Base-by-base conservation (phyloP, 2,888 invertebrate genomes). In the Erebia aethiops region DNA sequence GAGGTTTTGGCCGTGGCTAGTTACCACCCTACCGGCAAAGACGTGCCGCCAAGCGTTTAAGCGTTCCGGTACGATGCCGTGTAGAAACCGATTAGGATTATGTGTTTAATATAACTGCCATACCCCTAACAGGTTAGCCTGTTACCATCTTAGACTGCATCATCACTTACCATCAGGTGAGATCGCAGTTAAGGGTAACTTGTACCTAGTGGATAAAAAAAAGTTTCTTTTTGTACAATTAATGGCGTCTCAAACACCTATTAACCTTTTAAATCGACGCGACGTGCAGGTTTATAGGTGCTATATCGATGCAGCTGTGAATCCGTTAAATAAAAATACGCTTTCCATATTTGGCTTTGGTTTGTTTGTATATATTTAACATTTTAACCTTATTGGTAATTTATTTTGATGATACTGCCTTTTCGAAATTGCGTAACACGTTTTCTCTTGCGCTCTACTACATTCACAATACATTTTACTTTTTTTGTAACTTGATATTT, bases 161-260 rank as follows among this genome's bases (percentile, higher is more conserved):
- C n/a, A n/a, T n/a, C n/a, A n/a, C n/a, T n/a, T n/a, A n/a, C n/a
- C n/a, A n/a, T n/a, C n/a, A n/a, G n/a, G n/a, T n/a, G n/a, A n/a
- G n/a, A n/a, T n/a, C n/a, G n/a, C n/a, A n/a, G n/a, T n/a, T n/a
- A n/a, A n/a, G n/a, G n/a, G n/a, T n/a, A n/a, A n/a, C n/a, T n/a
- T n/a, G n/a, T n/a, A n/a, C n/a, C n/a, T n/a, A n/a, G n/a, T n/a
- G n/a, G n/a, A n/a, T n/a, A n/a, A n/a, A n/a, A n/a, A n/a, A n/a
- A n/a, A n/a, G n/a, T n/a, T 18, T 46, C 11, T 21, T 62, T 14
- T 18, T 49, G 46, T 54, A 21, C 10, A 21, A 62, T 49, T 49
- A 62, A 62, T 46, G 49, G 49, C 49, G 26, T 49, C 49, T 62
- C 21, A 18, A 46, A 62, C 62, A 62, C 62, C 62, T 62, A 62